phyloP scores from a whole-genome alignment of 2,888 invertebrate genomes.

The Synergus laeviventris region DNA sequence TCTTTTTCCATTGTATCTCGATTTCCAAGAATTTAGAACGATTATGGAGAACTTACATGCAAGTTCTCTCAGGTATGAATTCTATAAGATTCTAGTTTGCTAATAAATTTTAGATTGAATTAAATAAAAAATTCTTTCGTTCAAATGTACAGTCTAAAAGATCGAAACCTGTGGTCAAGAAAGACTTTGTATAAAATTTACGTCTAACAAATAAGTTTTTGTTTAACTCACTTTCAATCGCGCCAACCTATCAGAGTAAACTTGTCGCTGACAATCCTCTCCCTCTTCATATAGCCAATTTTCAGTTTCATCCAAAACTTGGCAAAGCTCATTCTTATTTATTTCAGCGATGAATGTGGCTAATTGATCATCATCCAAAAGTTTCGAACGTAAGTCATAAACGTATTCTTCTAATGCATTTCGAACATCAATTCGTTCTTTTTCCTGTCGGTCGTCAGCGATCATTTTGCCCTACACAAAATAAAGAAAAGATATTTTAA shows the following conservation, averaged over 20 bases:
- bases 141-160: too few relatives aligned
- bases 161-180: too few relatives aligned
- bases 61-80: too few relatives aligned
- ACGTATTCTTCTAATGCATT: conserved; percentile 99
- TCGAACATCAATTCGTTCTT: conserved; percentile 95
- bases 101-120: too few relatives aligned
- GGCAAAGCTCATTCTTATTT: conserved; percentile 81
- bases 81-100: too few relatives aligned
- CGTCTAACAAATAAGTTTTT: too few relatives aligned
- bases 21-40: too few relatives aligned
- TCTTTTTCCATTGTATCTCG: too few relatives aligned
- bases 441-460: conserved; percentile 92
- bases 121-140: too few relatives aligned
- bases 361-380: conserved; percentile 86
- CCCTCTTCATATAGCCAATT: conserved; percentile 99
- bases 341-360: conserved; percentile 86
- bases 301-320: conserved; percentile 89
- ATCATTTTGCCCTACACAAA: conserved; percentile 84
- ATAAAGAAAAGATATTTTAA: not conserved
- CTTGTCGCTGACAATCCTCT: conserved; percentile 91
- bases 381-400: conserved; percentile 95
- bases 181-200: too few relatives aligned
- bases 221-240: conserved; percentile 62
- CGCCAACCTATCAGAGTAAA: conserved; percentile 76
- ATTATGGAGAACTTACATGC: too few relatives aligned